phyloP scores from a whole-genome alignment of 2,797 vertebrate genomes.

The Potorous gilbertii region DNA sequence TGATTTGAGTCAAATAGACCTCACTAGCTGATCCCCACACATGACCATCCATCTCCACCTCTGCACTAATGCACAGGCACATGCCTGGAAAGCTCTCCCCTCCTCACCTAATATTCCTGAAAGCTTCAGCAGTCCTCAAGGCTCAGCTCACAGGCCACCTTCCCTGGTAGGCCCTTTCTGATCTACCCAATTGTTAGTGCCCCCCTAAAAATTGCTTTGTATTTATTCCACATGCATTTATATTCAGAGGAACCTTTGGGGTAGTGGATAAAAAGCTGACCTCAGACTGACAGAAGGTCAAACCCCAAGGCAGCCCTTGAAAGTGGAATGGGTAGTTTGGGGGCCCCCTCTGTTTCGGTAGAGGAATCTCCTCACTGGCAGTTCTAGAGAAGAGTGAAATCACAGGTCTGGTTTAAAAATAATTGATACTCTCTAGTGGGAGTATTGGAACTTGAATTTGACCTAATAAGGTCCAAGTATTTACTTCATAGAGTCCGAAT shows the following conservation, averaged over 20 bases:
- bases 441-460: not conserved
- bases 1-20: not conserved
- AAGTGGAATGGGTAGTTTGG: not conserved
- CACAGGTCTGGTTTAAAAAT: not conserved
- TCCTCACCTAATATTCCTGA: not conserved
- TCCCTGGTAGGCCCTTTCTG: not conserved
- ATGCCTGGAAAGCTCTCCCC: not conserved
- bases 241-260: not conserved
- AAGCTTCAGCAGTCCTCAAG: not conserved
- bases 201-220: not conserved
- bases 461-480: not conserved
- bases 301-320: not conserved
- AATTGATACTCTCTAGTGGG: not conserved
- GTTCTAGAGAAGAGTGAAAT: not conserved
- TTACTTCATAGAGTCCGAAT: not conserved
- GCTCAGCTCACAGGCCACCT: not conserved
- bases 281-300: not conserved
- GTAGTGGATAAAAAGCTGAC: not conserved
- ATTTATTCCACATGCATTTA: not conserved
- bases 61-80: not conserved
- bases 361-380: not conserved
- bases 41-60: not conserved
- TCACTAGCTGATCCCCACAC: not conserved
- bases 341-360: not conserved
- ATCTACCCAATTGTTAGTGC: not conserved